A percentile compares a stretch with the other conserved stretches of the same genome.
phyloP scores from a whole-genome alignment of 2,113 vertebrate genomes.

The Stegastes partitus region DNA sequence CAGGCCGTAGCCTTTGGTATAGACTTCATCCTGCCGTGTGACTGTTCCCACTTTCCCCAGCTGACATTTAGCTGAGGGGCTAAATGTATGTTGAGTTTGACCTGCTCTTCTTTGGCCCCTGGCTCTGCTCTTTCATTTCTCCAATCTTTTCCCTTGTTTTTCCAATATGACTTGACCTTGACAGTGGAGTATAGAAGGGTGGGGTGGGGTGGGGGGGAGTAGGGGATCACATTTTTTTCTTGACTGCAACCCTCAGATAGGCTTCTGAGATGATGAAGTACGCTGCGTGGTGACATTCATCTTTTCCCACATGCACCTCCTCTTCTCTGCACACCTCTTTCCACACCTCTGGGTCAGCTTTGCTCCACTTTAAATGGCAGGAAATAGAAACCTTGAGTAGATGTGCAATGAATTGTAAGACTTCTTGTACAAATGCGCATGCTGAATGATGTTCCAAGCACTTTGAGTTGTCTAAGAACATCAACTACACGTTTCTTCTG shows the following conservation, averaged over 20 bases:
- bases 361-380: constrained; percentile 12
- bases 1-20: constrained; percentile 11
- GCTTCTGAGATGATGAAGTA: constrained; percentile 82
- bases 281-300: constrained; percentile 76
- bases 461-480: not conserved
- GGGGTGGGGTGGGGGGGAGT: constrained; percentile 38
- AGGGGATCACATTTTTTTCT: constrained; percentile 70
- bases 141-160: constrained; percentile 51
- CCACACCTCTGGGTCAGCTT: constrained; percentile 10
- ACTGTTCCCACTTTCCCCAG: constrained; percentile 27
- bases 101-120: constrained; percentile 48
- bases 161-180: constrained; percentile 79
- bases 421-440: constrained; percentile 1
- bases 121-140: constrained; percentile 45
- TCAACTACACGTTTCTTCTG: constrained; percentile 1
- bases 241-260: constrained; percentile 70
- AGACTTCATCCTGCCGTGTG: not conserved
- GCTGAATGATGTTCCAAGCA: not conserved
- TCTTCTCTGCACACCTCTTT: constrained; percentile 33
- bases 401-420: not conserved
- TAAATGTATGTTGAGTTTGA: constrained; percentile 52
- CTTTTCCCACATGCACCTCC: constrained; percentile 61
- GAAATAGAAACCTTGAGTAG: constrained; percentile 15
- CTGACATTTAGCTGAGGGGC: constrained; percentile 38
- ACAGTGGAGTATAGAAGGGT: constrained; percentile 59